Conservation (phyloP, 2,888 invertebrate species). For the Mimachlamys varia region DNA sequence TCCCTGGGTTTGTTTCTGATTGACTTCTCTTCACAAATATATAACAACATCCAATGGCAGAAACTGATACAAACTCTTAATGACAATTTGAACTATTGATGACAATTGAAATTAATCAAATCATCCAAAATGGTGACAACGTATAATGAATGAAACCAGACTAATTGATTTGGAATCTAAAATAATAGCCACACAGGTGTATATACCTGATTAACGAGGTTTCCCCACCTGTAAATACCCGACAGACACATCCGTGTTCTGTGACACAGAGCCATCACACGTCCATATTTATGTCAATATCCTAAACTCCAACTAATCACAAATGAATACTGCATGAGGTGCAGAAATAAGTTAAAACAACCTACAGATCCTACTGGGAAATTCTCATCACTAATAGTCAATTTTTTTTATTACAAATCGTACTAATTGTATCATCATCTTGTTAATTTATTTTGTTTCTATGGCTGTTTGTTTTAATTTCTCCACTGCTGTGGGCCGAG, state of each 20-base stretch:
- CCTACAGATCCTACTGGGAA: not conserved
- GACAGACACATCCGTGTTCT: not conserved
- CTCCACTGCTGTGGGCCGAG: not conserved
- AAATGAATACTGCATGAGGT: not conserved
- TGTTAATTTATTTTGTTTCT: not conserved
- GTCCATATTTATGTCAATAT: not conserved
- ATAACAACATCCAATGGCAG: too few species aligned
- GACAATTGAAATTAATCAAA: too few species aligned
- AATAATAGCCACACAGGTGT: not conserved
- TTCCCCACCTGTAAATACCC: not conserved
- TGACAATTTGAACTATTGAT: too few species aligned
- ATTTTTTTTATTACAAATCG: not conserved
- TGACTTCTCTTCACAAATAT: too few species aligned
- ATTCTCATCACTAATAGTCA: not conserved
- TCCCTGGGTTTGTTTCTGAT: too few species aligned
- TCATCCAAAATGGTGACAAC: not conserved
- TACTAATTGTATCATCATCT: not conserved
- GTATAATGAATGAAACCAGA: not conserved
- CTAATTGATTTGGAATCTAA: not conserved
- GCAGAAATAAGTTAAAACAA: not conserved
- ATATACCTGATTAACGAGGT: conserved; percentile 15
- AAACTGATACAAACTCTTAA: too few species aligned
- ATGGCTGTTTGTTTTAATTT: conserved; percentile 22
- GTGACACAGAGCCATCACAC: not conserved
- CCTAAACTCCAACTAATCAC: not conserved